A percentile compares a stretch with the other conserved stretches of the same genome.
Conservation (phyloP, 2,797 vertebrate species). For the Nannoperca obscura region DNA sequence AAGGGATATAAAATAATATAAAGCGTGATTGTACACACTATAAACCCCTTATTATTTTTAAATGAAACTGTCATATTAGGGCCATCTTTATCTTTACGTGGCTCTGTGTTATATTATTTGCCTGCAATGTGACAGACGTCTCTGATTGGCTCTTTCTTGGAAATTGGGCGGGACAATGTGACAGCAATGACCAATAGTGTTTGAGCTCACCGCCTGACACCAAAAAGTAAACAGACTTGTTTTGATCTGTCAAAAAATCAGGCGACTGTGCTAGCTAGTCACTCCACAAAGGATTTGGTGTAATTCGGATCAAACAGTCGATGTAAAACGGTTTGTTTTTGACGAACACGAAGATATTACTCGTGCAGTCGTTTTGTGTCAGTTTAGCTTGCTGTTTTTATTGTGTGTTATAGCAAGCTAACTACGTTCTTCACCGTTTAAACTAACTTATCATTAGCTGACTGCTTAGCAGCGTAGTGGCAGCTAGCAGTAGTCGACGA, state of each 20-base stretch:
- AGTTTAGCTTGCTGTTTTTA: not conserved
- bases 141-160: slow-evolving; percentile 51
- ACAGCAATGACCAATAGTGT: slow-evolving; percentile 50
- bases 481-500: not conserved
- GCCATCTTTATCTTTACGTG: too few relatives aligned
- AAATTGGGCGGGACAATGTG: slow-evolving; percentile 26
- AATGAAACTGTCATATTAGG: not conserved
- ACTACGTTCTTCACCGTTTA: not conserved
- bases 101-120: too few relatives aligned
- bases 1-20: fast-evolving
- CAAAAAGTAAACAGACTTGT: slow-evolving; percentile 74
- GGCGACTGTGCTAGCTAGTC: not conserved
- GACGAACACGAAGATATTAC: not conserved
- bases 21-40: fast-evolving
- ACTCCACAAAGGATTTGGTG: fast-evolving
- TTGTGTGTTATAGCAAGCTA: slow-evolving; percentile 33
- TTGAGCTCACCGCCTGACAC: slow-evolving; percentile 31
- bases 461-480: not conserved
- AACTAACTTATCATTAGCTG: slow-evolving; percentile 18
- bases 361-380: not conserved
- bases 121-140: not conserved
- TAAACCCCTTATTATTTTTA: not conserved
- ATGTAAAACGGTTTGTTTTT: not conserved
- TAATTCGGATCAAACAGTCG: not conserved
- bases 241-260: slow-evolving; percentile 66